A percentile compares a stretch with the other conserved stretches of the same genome.
phyloP scores from a whole-genome alignment of 2,113 vertebrate genomes.

The Pyxicephalus adspersus region DNA sequence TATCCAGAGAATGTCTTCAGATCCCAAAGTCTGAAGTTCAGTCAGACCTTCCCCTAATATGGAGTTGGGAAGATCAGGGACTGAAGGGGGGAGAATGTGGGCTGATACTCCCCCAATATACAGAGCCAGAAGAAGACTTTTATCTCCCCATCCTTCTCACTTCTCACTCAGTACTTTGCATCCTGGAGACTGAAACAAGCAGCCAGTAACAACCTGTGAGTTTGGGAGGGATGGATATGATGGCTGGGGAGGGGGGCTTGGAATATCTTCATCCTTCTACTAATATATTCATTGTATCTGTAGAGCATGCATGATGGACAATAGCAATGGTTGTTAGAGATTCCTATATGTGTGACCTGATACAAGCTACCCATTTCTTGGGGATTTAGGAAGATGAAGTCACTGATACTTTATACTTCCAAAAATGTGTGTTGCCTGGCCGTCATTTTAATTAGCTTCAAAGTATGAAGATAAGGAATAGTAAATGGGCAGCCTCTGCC shows the following conservation, averaged over 20 bases:
- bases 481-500: too few relatives aligned
- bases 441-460: too few relatives aligned
- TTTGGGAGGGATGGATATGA: constrained; percentile 4
- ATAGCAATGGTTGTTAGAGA: too few relatives aligned
- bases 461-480: too few relatives aligned
- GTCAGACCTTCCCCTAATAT: constrained; percentile 56
- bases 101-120: constrained; percentile 10
- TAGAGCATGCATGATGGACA: too few relatives aligned
- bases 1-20: constrained; percentile 51
- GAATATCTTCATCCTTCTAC: neutral
- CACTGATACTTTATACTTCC: too few relatives aligned
- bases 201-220: constrained; percentile 30
- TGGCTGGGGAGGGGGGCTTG: neutral
- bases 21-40: constrained; percentile 37
- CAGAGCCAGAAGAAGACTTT: constrained; percentile 28
- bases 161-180: constrained; percentile 44
- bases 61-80: constrained; percentile 46
- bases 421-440: too few relatives aligned
- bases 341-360: too few relatives aligned
- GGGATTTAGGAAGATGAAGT: too few relatives aligned
- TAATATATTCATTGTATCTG: too few relatives aligned
- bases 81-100: constrained; percentile 2
- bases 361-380: too few relatives aligned
- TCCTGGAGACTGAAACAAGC: constrained; percentile 12
- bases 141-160: constrained; percentile 44